Evolutionary conservation across 2,888 invertebrate species (phyloP), one percentile per base, ranked within the genome.

Genomic region (Carabus problematicus): DNA sequence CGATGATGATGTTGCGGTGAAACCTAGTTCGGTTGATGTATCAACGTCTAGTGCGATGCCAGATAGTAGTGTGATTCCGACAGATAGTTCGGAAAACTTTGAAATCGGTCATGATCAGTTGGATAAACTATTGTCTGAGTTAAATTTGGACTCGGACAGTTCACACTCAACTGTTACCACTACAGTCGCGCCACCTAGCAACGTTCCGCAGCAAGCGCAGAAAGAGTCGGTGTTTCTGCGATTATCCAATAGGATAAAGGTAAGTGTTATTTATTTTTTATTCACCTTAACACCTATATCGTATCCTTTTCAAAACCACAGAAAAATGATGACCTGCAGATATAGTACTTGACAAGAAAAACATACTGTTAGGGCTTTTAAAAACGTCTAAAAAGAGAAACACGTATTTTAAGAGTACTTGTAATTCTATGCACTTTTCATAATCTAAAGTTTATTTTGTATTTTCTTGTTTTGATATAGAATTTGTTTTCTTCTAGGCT

Each of bases 181-280:
- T 52, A 75, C 78, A 1, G 77, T 79, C 1, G 76, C 81, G 1
- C 76, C 80, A 4, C 76, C 80, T 11, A 76, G 79, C 16, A 75
- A 80, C 1, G 78, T 80, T 8, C 80, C 81, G 1, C 83, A 79
- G 72, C 80, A 81, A 73, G 79, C 84, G 70, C 93, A 93, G 77
- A 95, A 96, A 76, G 97, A 98, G 81, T 95, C 96, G 8, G 94
- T 98, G n/a, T 96, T 99, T 80, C 88, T 98, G 78, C 87, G 98
- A 74, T 87, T 99, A 70, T 95, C 95, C 70, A 99, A 98, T 82
- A 89, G 97, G 78, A 95, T 99, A 69, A 97, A 96, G 89, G 93
- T 93, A 78, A 79, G 83, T 77, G 73, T 70, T 59, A 55, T 64
- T 62, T 60, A 40, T 29, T 29, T 29, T 29, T 29, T 29, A 2